Evolutionary conservation across 2,888 invertebrate genomes (phyloP).

Genomic region (Caenorhabditis auriculariae): DNA sequence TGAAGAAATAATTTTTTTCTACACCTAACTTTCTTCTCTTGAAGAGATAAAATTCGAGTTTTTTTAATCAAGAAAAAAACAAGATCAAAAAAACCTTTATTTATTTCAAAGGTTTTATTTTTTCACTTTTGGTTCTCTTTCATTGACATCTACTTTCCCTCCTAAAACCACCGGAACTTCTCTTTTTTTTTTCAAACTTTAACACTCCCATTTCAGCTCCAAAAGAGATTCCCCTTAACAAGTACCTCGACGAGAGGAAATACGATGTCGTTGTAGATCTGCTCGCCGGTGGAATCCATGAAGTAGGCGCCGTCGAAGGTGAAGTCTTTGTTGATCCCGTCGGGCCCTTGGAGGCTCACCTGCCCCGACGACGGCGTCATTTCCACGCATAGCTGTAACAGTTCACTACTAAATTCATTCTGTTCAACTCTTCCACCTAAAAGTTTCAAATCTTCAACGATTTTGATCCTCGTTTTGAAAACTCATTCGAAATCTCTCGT

Average conservation of each 20-base stretch:
- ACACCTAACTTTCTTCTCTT: no score
- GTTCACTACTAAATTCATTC: no score
- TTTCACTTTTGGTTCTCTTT: background rate
- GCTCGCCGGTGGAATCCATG: conserved; percentile 78
- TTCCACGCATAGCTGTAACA: conserved; percentile 66
- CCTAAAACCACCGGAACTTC: background rate
- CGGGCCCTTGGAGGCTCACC: conserved; percentile 71
- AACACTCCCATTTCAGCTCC: background rate
- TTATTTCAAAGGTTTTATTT: no score
- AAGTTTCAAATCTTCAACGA: background rate
- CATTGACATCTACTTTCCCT: no score
- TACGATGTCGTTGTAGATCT: conserved; percentile 83
- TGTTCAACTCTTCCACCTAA: background rate
- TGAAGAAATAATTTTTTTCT: no score
- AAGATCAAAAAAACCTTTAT: no score
- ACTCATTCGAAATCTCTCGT: no score
- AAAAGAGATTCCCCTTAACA: no score
- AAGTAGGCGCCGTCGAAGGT: conserved; percentile 84
- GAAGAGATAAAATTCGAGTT: no score
- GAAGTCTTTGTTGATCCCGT: conserved; percentile 71
- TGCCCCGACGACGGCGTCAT: conserved; percentile 73
- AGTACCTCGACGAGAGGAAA: conserved; percentile 78
- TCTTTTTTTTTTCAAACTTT: background rate
- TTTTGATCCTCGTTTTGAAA: background rate
- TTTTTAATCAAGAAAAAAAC: no score